These are phyloP conservation scores for Ctenodactylus gundi DNA, from an alignment of 2,113 vertebrate genomes.

Conservation along the genomic window DNA sequence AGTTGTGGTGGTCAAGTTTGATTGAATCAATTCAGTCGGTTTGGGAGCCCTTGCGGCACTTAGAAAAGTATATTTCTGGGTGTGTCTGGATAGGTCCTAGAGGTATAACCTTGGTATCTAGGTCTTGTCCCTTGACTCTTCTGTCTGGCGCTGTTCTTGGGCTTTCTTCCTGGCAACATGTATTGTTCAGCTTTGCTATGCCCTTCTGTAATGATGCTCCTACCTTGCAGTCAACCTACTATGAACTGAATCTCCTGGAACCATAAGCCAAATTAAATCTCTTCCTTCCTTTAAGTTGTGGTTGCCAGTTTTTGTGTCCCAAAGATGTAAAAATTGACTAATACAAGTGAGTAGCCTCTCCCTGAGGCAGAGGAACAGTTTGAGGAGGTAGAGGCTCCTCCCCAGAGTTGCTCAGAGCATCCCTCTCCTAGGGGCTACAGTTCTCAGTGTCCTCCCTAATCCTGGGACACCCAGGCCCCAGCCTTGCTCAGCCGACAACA, in stretches of 20 bases:
- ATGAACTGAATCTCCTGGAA: not conserved
- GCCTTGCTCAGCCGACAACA: fast-evolving
- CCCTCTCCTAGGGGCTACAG: not conserved
- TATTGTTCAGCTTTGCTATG: not conserved
- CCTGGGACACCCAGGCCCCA: not conserved
- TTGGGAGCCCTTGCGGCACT: not conserved
- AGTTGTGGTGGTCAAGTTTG: not conserved
- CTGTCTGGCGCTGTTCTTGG: not conserved
- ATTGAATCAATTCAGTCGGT: not conserved
- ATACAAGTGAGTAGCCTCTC: no score
- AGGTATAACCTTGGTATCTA: not conserved
- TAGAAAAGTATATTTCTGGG: not conserved
- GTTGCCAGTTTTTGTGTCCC: not conserved
- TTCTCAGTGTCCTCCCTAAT: no score
- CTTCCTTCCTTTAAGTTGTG: not conserved
- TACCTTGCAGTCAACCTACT: not conserved
- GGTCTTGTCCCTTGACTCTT: not conserved
- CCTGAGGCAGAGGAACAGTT: not conserved
- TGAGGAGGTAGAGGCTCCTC: not conserved
- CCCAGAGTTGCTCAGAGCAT: not conserved
- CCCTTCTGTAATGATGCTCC: not conserved
- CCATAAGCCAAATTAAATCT: not conserved
- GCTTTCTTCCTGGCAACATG: not conserved
- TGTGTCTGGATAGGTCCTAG: not conserved
- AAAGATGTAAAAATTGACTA: not conserved